A percentile compares a stretch with the other conserved stretches of the same genome.
These are phyloP conservation scores for Catostomus latipinnis DNA, from an alignment of 2,797 vertebrate species.

Conservation along the genomic window DNA sequence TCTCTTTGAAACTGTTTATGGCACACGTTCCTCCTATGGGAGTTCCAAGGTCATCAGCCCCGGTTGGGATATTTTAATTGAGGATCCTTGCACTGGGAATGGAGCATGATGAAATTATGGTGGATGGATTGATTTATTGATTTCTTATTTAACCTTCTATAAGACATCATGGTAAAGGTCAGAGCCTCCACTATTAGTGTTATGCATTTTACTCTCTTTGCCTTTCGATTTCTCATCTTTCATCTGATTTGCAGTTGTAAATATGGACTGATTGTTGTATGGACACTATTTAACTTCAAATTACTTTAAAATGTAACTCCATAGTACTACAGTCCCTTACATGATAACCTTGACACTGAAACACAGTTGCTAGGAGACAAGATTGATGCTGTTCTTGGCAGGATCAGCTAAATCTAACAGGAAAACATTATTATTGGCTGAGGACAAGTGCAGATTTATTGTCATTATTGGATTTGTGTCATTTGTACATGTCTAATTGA, in stretches of 20 bases:
- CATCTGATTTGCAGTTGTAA: neutral
- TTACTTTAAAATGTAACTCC: neutral
- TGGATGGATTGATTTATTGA: conserved; percentile 36
- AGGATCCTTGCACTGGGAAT: neutral
- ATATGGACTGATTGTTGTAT: neutral
- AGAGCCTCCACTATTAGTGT: neutral
- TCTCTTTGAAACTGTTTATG: neutral
- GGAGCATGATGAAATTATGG: conserved; percentile 28
- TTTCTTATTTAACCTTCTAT: conserved; percentile 31
- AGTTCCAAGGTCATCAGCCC: conserved; percentile 23
- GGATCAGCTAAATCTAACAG: conserved; percentile 18
- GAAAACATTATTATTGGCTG: conserved; percentile 27
- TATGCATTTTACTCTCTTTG: conserved; percentile 1
- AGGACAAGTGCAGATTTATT: conserved; percentile 37
- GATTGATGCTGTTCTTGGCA: conserved; percentile 38
- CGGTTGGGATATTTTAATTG: conserved; percentile 30
- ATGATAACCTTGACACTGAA: conserved; percentile 38
- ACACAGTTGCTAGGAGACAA: conserved; percentile 54
- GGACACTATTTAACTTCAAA: neutral
- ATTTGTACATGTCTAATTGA: conserved; percentile 52
- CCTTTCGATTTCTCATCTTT: conserved; percentile 8
- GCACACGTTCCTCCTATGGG: neutral
- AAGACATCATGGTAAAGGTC: conserved; percentile 23
- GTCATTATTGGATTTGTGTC: conserved; percentile 43
- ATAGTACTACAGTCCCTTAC: conserved; percentile 17